A percentile compares a stretch with the other conserved stretches of the same genome.
phyloP scores from a whole-genome alignment of 2,797 vertebrate genomes.

The Sebastes itinus region DNA sequence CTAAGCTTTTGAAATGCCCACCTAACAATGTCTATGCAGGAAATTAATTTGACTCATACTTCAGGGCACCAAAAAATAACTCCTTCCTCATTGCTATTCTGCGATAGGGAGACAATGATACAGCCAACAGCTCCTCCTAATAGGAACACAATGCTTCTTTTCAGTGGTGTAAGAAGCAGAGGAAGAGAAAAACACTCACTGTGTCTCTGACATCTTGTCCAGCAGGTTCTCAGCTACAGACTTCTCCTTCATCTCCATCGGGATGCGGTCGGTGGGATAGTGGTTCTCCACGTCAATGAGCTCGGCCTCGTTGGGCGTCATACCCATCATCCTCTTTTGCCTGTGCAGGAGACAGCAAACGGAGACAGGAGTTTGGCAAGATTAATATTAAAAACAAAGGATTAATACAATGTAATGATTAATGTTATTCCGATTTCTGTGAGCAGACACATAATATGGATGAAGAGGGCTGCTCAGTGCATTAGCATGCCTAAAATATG shows the following conservation, averaged over 20 bases:
- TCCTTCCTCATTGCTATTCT: background rate
- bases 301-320: constrained; percentile 88
- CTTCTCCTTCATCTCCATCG: constrained; percentile 89
- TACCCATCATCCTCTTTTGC: constrained; percentile 93
- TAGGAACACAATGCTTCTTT: background rate
- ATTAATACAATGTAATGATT: background rate
- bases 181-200: constrained; percentile 80
- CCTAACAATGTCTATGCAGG: background rate
- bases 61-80: background rate
- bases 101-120: background rate
- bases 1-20: background rate
- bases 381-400: background rate
- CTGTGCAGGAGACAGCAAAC: constrained; percentile 58
- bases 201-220: constrained; percentile 86
- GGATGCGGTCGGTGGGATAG: constrained; percentile 84
- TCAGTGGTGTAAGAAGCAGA: background rate
- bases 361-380: background rate
- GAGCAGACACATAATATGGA: background rate
- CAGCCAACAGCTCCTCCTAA: background rate
- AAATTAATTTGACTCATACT: background rate
- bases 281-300: constrained; percentile 87
- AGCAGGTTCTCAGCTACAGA: constrained; percentile 88
- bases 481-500: background rate
- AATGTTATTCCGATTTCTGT: background rate
- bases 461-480: background rate